A percentile compares a stretch with the other conserved stretches of the same genome.
Conservation (phyloP, 2,888 invertebrate genomes). For the Aleiodes testaceus region DNA sequence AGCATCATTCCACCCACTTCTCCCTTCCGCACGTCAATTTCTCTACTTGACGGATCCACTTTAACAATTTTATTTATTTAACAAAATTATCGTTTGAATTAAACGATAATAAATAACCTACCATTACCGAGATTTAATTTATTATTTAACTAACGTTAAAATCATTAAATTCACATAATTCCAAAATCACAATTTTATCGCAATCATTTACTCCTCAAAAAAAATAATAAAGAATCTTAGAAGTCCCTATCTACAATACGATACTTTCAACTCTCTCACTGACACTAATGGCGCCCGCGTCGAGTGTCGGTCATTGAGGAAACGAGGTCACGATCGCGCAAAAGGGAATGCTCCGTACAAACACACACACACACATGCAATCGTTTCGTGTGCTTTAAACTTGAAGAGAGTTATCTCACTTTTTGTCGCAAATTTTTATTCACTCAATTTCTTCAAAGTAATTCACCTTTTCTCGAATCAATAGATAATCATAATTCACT, state of each 20-base stretch:
- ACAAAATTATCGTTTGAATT: background rate
- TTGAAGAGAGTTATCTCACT: background rate
- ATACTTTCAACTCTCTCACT: conserved; percentile 18
- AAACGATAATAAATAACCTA: background rate
- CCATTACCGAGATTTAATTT: background rate
- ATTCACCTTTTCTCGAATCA: too few species aligned
- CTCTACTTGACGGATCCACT: conserved; percentile 51
- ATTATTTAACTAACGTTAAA: background rate
- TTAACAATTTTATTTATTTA: conserved; percentile 44
- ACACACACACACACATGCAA: background rate
- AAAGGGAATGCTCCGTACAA: conserved; percentile 62
- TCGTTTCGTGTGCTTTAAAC: too few species aligned
- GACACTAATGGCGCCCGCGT: conserved; percentile 55
- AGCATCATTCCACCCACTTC: conserved; percentile 60
- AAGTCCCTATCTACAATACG: background rate
- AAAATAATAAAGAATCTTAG: background rate
- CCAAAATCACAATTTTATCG: background rate
- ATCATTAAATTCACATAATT: background rate
- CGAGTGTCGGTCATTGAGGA: conserved; percentile 68
- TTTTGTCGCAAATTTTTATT: background rate
- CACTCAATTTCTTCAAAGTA: too few species aligned
- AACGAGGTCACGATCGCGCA: conserved; percentile 70
- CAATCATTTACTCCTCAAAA: background rate
- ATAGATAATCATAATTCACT: too few species aligned
- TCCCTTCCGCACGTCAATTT: conserved; percentile 44